Conservation (phyloP, 2,113 vertebrate species). For the Trichechus manatus region DNA sequence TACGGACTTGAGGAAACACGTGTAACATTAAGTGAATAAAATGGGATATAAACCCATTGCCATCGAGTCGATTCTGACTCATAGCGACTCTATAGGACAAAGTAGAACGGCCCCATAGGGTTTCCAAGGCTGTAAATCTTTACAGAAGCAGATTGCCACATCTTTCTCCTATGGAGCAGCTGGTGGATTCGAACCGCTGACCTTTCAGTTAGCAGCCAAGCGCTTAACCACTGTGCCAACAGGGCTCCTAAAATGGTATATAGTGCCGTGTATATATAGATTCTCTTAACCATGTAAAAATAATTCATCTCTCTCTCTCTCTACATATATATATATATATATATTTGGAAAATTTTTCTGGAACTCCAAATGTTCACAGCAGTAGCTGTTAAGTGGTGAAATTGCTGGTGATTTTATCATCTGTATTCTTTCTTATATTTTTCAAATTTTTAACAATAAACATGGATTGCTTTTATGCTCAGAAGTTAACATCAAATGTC, state of each 20-base stretch:
- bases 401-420: constrained; percentile 9
- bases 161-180: too few relatives aligned
- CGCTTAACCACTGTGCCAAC: too few relatives aligned
- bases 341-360: constrained; percentile 22
- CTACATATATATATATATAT: too few relatives aligned
- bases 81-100: too few relatives aligned
- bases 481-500: background rate
- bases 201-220: too few relatives aligned
- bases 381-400: constrained; percentile 50
- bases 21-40: background rate
- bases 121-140: too few relatives aligned
- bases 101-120: too few relatives aligned
- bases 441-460: background rate
- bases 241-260: too few relatives aligned
- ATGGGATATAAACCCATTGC: background rate
- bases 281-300: constrained; percentile 34
- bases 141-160: too few relatives aligned
- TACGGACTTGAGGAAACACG: background rate
- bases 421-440: constrained; percentile 1
- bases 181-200: too few relatives aligned
- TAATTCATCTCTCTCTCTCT: background rate
- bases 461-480: background rate
- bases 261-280: background rate
- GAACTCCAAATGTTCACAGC: constrained; percentile 62
- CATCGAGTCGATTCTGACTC: too few relatives aligned